Conservation (phyloP, 2,888 invertebrate genomes). For the Cheilosia vulpina region DNA sequence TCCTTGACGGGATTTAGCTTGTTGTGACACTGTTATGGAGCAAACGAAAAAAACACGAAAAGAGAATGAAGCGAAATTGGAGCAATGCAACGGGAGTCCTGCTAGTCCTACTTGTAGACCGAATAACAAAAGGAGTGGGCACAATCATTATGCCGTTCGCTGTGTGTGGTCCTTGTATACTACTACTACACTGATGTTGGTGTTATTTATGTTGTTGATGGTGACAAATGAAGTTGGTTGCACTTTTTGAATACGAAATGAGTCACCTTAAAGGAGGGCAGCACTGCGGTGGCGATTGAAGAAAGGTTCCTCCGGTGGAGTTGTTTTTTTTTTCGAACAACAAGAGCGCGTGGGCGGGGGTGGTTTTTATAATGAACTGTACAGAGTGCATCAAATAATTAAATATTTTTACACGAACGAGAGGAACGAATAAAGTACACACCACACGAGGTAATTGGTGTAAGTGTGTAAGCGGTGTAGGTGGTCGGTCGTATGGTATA, state of each 20-base stretch:
- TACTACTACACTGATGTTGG: constrained; percentile 20
- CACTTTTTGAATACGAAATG: constrained; percentile 71
- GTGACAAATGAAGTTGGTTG: constrained; percentile 70
- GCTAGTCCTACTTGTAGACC: constrained; percentile 44
- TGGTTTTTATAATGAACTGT: constrained; percentile 28
- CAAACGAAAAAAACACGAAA: constrained; percentile 6
- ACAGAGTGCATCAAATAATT: constrained; percentile 26
- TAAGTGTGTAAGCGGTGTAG: constrained; percentile 38
- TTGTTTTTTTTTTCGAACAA: constrained; percentile 1
- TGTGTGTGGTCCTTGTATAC: constrained; percentile 36
- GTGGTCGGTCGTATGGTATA: constrained; percentile 37
- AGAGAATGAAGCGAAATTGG: constrained; percentile 29
- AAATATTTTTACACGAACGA: constrained; percentile 43
- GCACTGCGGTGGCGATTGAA: not conserved
- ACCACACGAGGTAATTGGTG: constrained; percentile 53
- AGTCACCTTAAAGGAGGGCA: constrained; percentile 17
- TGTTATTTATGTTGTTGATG: constrained; percentile 45
- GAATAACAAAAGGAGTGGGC: constrained; percentile 58
- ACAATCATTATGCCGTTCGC: constrained; percentile 34
- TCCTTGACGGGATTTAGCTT: constrained; percentile 51
- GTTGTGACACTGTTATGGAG: constrained; percentile 37
- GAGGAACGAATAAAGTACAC: constrained; percentile 28
- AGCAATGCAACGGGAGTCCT: constrained; percentile 32
- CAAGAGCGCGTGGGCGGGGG: constrained; percentile 6
- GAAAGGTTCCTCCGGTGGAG: not conserved